Percentiles rank a stretch among this genome's conserved stretches.
Evolutionary conservation across 2,113 vertebrate genomes (phyloP).

Genomic region (Myotis lucifugus): DNA sequence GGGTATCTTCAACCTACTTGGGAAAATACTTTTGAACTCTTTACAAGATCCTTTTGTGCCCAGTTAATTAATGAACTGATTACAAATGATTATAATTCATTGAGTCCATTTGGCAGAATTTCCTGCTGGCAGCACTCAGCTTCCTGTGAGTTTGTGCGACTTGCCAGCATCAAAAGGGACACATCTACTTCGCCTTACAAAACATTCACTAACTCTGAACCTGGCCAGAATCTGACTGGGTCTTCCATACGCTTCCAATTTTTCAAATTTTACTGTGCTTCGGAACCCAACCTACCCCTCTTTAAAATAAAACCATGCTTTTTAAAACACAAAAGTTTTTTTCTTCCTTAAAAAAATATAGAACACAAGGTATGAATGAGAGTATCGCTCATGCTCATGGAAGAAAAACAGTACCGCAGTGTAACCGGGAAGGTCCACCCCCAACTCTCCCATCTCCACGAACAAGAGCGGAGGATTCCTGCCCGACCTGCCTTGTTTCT

Average conservation of each 20-base stretch:
- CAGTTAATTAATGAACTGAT: conserved; percentile 70
- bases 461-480: rapidly evolving
- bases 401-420: background rate
- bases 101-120: conserved; percentile 50
- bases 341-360: background rate
- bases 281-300: background rate
- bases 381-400: background rate
- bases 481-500: too few species aligned
- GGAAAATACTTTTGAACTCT: conserved; percentile 44
- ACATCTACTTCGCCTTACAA: background rate
- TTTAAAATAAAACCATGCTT: background rate
- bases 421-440: background rate
- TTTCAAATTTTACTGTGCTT: background rate
- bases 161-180: background rate
- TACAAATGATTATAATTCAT: conserved; percentile 62
- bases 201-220: background rate
- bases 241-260: background rate
- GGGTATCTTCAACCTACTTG: background rate
- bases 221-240: background rate
- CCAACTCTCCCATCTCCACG: rapidly evolving
- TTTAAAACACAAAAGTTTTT: background rate
- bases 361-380: background rate
- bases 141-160: background rate
- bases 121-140: background rate
- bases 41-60: conserved; percentile 32